Base-by-base conservation (phyloP, 2,888 invertebrate genomes). In the Phlogophora meticulosa region DNA sequence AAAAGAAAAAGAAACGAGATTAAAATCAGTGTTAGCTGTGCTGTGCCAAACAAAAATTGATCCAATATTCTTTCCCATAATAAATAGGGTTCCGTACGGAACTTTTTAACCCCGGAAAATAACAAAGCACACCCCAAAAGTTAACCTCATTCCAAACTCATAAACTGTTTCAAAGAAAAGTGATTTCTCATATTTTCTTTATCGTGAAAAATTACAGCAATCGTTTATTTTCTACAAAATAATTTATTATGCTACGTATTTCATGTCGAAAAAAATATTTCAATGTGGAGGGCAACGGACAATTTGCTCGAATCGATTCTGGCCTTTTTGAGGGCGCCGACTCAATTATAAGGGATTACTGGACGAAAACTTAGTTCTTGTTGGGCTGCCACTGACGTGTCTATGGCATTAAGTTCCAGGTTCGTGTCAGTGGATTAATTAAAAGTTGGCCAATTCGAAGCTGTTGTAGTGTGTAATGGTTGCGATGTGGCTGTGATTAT, bases 161-260 rank as follows among this genome's bases (percentile, higher is more conserved):
- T 76, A 76, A n/a, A 70, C 64, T 58, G 55, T 57, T 64, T 32
- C 60, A 64, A 76, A 76, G 67, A 64, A 59, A 73, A 67, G 68
- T 73, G 67, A 76, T 76, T 78, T 78, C 60, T 76, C 78, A 76
- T 76, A 78, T 53, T 68, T 63, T 46, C 62, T 63, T 61, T 59
- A 63, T 24, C 63, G 34, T 64, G 74, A 78, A 73, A 76, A 64
- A 60, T 77, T 66, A 72, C 43, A 59, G 76, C 51, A 57, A 67
- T 80, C 72, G 48, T 77, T 79, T 77, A 72, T 80, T 67, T 77
- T 64, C 59, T 67, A 59, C 40, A 59, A n/a, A n/a, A 65, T 67
- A 80, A 80, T 78, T 80, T 80, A 78, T 81, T 76, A 56, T 48
- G 10, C 45, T 20, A 48, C 40, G 28, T 65, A 46, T 78, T 76